Conservation (phyloP, 2,113 vertebrate species). For the Bufo gargarizans region DNA sequence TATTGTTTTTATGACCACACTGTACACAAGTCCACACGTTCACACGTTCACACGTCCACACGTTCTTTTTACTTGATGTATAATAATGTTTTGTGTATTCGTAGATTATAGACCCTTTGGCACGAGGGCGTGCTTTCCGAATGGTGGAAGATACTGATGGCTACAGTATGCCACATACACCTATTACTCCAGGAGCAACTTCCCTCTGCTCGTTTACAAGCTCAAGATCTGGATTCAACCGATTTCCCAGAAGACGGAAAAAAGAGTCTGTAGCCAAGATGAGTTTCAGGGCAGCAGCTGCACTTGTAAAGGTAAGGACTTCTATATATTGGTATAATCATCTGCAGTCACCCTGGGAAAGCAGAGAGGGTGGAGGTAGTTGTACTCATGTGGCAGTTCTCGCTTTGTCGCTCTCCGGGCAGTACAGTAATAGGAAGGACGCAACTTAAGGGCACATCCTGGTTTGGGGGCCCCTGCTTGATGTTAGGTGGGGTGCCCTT, state of each 20-base stretch:
- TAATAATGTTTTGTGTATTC: not conserved
- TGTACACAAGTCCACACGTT: not conserved
- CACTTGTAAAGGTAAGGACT: slow-evolving; percentile 84
- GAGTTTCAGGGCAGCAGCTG: slow-evolving; percentile 95
- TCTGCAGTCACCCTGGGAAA: too few species aligned
- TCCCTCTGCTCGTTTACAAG: slow-evolving; percentile 97
- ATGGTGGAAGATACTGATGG: slow-evolving; percentile 91
- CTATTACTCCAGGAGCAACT: slow-evolving; percentile 87
- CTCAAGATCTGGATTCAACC: slow-evolving; percentile 92
- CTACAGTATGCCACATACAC: slow-evolving; percentile 90
- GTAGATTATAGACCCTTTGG: slow-evolving; percentile 96
- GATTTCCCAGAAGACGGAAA: slow-evolving; percentile 89
- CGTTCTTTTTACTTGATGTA: not conserved
- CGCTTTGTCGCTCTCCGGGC: too few species aligned
- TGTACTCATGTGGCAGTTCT: too few species aligned
- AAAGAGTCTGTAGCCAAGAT: slow-evolving; percentile 97
- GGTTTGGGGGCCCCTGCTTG: too few species aligned
- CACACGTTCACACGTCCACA: not conserved
- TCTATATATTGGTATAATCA: not conserved
- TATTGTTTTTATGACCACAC: slow-evolving; percentile 61
- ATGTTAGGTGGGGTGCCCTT: too few species aligned
- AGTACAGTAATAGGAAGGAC: too few species aligned
- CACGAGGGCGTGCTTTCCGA: slow-evolving; percentile 92
- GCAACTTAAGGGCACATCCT: too few species aligned
- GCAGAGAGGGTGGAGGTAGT: too few species aligned